phyloP scores from a whole-genome alignment of 23 tunicate species.

The Styela clava region DNA sequence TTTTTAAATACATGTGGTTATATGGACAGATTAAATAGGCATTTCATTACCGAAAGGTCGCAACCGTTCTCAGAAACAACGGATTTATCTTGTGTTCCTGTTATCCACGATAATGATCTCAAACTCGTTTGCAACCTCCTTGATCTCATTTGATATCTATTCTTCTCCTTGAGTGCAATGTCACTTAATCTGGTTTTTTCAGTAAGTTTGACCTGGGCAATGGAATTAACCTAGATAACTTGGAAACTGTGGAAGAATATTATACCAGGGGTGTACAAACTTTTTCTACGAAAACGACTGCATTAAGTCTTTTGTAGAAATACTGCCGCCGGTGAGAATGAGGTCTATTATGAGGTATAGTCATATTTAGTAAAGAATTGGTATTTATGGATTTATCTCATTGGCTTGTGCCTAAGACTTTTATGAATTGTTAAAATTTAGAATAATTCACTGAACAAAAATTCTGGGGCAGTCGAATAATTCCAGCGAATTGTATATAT shows the following conservation, averaged over 20 bases:
- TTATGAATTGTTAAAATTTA: no score
- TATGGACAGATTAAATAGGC: no score
- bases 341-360: no score
- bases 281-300: not conserved
- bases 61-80: not conserved
- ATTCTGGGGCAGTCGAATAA: no score
- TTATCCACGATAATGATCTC: conserved; percentile 62
- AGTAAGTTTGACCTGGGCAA: conserved; percentile 47
- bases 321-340: no score
- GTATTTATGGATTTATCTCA: no score
- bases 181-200: conserved; percentile 25
- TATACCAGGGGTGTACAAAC: not conserved
- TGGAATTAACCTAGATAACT: not conserved
- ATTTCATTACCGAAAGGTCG: not conserved
- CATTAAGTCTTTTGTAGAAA: no score
- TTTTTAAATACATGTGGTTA: no score
- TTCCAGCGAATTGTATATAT: no score
- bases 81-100: conserved; percentile 11
- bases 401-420: no score
- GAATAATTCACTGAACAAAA: no score
- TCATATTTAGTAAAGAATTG: no score
- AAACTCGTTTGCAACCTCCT: conserved; percentile 49
- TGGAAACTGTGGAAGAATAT: not conserved
- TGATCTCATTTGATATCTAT: conserved; percentile 60
- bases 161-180: conserved; percentile 48